Base-by-base conservation (phyloP, 2,888 invertebrate species). In the Parthenolecanium corni region DNA sequence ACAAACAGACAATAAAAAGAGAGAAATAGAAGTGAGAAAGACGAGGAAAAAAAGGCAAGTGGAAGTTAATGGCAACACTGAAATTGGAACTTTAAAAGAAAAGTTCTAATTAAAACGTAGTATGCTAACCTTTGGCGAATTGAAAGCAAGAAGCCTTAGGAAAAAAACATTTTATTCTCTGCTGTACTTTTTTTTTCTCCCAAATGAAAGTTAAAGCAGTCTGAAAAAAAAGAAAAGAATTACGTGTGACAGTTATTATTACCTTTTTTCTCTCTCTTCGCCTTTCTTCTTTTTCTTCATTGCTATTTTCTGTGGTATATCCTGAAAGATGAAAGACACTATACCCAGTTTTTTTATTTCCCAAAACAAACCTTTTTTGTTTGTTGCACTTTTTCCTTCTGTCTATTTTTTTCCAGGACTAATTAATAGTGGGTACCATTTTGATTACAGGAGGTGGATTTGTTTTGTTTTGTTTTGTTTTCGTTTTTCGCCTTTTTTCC, bases 41-140 rank as follows among this genome's bases (percentile, higher is more conserved):
- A 16, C 1, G 52, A 52, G n/a, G 46, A 16, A 46, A 56, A 56
- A 56, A 44, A 56, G 56, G 56, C 56, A 56, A 56, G 56, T 56
- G 56, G 56, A 56, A 56, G 56, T 56, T 56, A 56, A 56, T 46
- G 42, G 56, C 44, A 56, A 46, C 56, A 56, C 46, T 56, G 56
- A 56, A 56, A 56, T 56, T 56, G 56, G 42, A 56, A 56, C 56
- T 56, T 38, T 56, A 56, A 56, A 56, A 56, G 56, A 56, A 56
- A 56, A 56, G 56, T 56, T 56, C 56, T 56, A 56, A 56, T 56
- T 56, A 56, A 56, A 56, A 56, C 56, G 56, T 46, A 56, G 56
- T 56, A 56, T 46, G 56, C 25, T 56, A 56, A 56, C 56, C 56
- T 56, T 56, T 56, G 56, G 56, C 56, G 56, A 56, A 56, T 46